Evolutionary conservation across 2,113 vertebrate genomes (phyloP).

Genomic region (Leptobrachium ailaonicum): DNA sequence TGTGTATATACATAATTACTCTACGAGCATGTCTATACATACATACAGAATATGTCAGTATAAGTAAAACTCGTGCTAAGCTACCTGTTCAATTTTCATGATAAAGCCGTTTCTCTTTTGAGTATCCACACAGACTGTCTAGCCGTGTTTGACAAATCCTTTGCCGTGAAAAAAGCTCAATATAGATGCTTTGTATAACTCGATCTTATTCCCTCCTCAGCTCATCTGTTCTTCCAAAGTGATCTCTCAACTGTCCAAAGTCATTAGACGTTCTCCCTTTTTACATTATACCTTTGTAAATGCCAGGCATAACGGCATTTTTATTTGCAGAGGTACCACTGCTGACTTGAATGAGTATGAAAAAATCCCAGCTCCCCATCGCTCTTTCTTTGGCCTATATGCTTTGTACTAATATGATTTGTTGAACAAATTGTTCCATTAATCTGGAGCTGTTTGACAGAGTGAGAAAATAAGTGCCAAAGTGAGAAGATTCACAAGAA

Average conservation of each 20-base stretch:
- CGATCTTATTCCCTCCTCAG: conserved; percentile 78
- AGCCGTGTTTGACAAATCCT: conserved; percentile 71
- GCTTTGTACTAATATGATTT: conserved; percentile 90
- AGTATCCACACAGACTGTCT: conserved; percentile 57
- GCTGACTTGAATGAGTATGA: conserved; percentile 78
- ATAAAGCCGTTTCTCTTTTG: conserved; percentile 59
- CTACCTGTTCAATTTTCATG: conserved; percentile 65
- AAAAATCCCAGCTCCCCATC: conserved; percentile 70
- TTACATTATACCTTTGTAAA: conserved; percentile 84
- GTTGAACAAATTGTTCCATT: conserved; percentile 92
- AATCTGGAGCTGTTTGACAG: conserved; percentile 86
- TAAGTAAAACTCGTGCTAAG: background rate
- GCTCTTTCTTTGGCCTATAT: conserved; percentile 77
- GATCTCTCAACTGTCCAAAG: conserved; percentile 80
- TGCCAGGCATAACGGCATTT: conserved; percentile 91
- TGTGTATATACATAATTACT: no score
- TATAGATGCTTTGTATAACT: conserved; percentile 76
- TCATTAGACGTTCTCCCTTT: conserved; percentile 82
- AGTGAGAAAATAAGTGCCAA: conserved; percentile 83
- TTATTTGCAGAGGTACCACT: conserved; percentile 86
- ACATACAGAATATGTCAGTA: background rate
- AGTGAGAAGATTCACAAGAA: conserved; percentile 82
- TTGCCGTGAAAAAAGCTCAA: conserved; percentile 71
- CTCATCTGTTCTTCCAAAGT: conserved; percentile 70
- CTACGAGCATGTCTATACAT: no score